Percentiles rank a stretch among this genome's conserved stretches.
These are phyloP conservation scores for Polyommatus icarus DNA, from an alignment of 2,888 invertebrate species.

Conservation along the genomic window DNA sequence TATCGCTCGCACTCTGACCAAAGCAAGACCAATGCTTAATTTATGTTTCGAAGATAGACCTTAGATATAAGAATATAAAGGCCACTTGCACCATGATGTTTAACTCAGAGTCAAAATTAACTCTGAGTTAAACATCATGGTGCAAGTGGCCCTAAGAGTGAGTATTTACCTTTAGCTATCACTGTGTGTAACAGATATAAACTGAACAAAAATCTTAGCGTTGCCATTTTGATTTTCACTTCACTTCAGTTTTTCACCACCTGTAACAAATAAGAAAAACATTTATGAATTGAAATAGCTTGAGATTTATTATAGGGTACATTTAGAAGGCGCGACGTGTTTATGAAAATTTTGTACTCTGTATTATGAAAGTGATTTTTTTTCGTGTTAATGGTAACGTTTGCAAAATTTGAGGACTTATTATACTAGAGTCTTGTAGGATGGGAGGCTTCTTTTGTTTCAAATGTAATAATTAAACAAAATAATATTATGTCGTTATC, in stretches of 20 bases:
- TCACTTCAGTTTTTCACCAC: constrained; percentile 13
- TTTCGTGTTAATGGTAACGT: neutral
- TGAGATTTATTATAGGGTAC: neutral
- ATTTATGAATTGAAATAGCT: neutral
- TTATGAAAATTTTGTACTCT: neutral
- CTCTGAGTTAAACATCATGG: no score
- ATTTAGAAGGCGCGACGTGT: neutral
- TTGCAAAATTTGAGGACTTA: neutral
- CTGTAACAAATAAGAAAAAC: constrained; percentile 3
- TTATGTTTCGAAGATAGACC: no score
- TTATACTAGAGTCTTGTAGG: neutral
- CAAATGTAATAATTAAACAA: no score
- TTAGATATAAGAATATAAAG: neutral
- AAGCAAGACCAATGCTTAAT: no score
- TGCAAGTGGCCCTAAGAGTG: no score
- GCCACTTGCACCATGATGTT: no score
- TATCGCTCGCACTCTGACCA: no score
- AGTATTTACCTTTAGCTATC: constrained; percentile 28
- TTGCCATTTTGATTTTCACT: constrained; percentile 29
- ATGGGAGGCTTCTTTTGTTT: neutral
- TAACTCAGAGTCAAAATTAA: no score
- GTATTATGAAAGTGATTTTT: neutral
- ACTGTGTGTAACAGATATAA: constrained; percentile 21
- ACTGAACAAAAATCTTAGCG: constrained; percentile 20
- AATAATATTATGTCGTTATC: no score